These are phyloP conservation scores for Epinotia nisella DNA, from an alignment of 2,888 invertebrate species.

Conservation along the genomic window DNA sequence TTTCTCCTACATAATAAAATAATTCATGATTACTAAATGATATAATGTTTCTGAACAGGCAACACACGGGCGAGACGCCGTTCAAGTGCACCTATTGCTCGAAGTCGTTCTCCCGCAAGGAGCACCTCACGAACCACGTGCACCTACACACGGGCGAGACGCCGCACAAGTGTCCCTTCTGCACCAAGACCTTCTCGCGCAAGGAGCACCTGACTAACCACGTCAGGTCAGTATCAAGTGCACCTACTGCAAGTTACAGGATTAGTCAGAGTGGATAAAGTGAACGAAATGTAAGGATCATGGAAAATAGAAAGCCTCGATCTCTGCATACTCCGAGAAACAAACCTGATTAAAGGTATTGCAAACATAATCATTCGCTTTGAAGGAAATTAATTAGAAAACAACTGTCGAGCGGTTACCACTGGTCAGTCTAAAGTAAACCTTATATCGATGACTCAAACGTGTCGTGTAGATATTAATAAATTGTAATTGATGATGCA, in stretches of 20 bases:
- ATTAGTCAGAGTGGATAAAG: no score
- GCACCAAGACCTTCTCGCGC: slow-evolving; percentile 89
- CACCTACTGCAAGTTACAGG: no score
- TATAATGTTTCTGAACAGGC: slow-evolving; percentile 71
- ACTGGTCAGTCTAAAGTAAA: no score
- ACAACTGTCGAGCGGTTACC: no score
- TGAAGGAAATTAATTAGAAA: no score
- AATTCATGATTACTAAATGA: neutral
- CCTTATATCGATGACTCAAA: no score
- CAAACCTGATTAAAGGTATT: no score
- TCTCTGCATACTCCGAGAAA: no score
- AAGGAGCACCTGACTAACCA: slow-evolving; percentile 90
- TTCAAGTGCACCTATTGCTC: slow-evolving; percentile 90
- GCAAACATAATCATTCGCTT: no score
- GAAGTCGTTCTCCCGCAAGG: slow-evolving; percentile 89
- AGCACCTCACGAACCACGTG: slow-evolving; percentile 94
- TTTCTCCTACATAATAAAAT: no score
- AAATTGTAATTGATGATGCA: neutral
- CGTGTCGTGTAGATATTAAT: neutral
- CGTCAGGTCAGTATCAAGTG: slow-evolving; percentile 69
- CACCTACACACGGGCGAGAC: slow-evolving; percentile 90
- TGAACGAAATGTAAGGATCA: no score
- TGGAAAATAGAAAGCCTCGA: no score
- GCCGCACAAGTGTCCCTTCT: slow-evolving; percentile 89
- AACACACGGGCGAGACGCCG: slow-evolving; percentile 92